A percentile compares a stretch with the other conserved stretches of the same genome.
Conservation (phyloP, 2,797 vertebrate species). For the Diplodus puntazzo region DNA sequence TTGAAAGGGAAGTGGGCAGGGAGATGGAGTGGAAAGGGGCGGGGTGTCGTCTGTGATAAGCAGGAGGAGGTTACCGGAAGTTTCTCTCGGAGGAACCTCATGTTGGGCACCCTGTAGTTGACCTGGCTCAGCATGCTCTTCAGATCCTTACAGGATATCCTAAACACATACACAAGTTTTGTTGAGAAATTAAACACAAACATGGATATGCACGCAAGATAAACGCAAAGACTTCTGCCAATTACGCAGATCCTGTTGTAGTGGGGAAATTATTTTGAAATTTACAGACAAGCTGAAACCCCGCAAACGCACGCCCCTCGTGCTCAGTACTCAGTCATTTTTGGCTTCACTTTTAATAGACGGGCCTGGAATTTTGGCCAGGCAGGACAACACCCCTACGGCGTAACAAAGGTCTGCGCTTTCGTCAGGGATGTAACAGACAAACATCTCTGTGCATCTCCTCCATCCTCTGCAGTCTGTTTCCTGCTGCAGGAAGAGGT, state of each 20-base stretch:
- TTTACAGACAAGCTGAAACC: conserved; percentile 9
- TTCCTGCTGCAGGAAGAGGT: conserved; percentile 88
- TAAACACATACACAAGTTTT: conserved; percentile 73
- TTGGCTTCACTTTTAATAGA: conserved; percentile 52
- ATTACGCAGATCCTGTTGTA: not conserved
- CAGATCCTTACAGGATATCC: conserved; percentile 98
- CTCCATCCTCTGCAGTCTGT: conserved; percentile 79
- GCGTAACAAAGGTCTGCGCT: conserved; percentile 62
- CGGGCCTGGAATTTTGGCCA: conserved; percentile 51
- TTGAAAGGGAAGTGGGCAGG: conserved; percentile 39
- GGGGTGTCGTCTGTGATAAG: conserved; percentile 37
- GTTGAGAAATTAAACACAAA: conserved; percentile 57
- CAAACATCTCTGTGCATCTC: conserved; percentile 76
- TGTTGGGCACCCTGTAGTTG: conserved; percentile 98
- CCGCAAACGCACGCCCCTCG: conserved; percentile 1
- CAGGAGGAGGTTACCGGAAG: conserved; percentile 88
- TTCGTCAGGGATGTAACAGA: conserved; percentile 69
- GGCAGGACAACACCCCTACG: conserved; percentile 48
- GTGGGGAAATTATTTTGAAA: not conserved
- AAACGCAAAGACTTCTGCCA: not conserved
- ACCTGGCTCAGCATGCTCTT: conserved; percentile 98
- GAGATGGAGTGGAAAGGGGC: conserved; percentile 10
- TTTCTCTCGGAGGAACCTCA: conserved; percentile 96
- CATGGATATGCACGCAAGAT: conserved; percentile 40
- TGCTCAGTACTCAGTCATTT: conserved; percentile 21